These are phyloP conservation scores for Menidia beryllina DNA, from an alignment of 2,113 vertebrate genomes.

Conservation along the genomic window DNA sequence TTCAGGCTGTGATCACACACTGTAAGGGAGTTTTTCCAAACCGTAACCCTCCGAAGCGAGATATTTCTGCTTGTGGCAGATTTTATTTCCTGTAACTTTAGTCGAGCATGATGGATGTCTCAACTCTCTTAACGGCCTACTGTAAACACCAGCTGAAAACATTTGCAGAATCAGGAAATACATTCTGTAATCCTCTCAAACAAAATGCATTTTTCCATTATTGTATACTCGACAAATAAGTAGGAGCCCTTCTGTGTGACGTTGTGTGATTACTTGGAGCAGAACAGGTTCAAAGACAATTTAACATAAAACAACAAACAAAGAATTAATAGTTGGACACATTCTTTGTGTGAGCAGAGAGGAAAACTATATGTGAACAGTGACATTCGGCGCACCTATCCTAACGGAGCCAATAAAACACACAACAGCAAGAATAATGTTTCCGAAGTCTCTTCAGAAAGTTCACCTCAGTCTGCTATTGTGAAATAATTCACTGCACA, in stretches of 20 bases:
- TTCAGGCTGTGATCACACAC: constrained; percentile 18
- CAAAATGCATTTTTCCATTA: background rate
- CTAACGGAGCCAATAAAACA: background rate
- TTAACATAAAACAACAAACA: background rate
- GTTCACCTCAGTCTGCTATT: constrained; percentile 22
- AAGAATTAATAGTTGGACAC: background rate
- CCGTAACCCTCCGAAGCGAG: constrained; percentile 39
- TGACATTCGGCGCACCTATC: background rate
- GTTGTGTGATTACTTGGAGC: constrained; percentile 7
- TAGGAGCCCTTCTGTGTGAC: background rate
- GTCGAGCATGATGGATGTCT: constrained; percentile 6
- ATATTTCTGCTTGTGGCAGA: constrained; percentile 33
- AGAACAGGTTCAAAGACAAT: background rate
- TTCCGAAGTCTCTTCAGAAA: background rate
- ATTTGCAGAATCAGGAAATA: background rate
- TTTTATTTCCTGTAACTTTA: constrained; percentile 35
- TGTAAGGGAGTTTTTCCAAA: constrained; percentile 16
- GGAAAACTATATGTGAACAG: no score
- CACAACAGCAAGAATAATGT: constrained; percentile 1
- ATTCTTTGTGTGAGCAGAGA: background rate
- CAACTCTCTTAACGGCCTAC: constrained; percentile 9
- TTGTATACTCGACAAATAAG: background rate
- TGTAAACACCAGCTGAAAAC: constrained; percentile 15
- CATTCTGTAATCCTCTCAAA: background rate
- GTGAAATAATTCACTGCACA: constrained; percentile 53